phyloP scores from a whole-genome alignment of 2,888 invertebrate species.

The Anthophora plumipes region DNA sequence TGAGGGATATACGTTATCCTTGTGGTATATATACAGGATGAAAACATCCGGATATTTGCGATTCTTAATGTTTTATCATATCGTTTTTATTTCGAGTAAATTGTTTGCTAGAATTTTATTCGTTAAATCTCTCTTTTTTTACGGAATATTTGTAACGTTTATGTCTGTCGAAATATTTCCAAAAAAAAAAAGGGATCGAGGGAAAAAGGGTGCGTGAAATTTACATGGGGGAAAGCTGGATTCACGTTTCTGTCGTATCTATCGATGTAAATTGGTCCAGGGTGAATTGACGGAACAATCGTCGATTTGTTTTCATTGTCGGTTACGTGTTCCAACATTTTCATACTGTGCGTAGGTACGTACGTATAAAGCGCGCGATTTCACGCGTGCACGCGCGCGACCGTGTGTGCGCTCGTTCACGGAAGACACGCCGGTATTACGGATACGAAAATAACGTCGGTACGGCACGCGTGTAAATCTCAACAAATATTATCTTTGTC shows the following conservation, averaged over 20 bases:
- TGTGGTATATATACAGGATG: neutral
- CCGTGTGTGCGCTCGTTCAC: slow-evolving; percentile 22
- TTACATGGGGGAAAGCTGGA: neutral
- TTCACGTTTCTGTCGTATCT: neutral
- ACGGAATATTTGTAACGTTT: neutral
- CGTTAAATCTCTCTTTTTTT: neutral
- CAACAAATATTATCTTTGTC: slow-evolving; percentile 77
- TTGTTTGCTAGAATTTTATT: neutral
- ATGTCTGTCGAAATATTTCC: neutral
- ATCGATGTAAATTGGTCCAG: neutral
- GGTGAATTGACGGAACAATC: slow-evolving; percentile 3
- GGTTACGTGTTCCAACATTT: slow-evolving; percentile 8
- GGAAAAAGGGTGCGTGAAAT: neutral
- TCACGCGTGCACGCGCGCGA: slow-evolving; percentile 13
- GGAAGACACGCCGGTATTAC: slow-evolving; percentile 54
- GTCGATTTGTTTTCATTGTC: slow-evolving; percentile 5
- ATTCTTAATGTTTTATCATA: no score
- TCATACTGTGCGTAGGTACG: neutral
- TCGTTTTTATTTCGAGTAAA: neutral
- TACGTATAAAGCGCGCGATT: slow-evolving; percentile 9
- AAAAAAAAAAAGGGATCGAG: neutral
- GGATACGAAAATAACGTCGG: slow-evolving; percentile 75
- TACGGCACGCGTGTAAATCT: slow-evolving; percentile 74
- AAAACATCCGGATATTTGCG: neutral
- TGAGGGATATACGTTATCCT: slow-evolving; percentile 10